phyloP scores from a whole-genome alignment of 2,113 vertebrate genomes.

The Spizaetus ornatus region DNA sequence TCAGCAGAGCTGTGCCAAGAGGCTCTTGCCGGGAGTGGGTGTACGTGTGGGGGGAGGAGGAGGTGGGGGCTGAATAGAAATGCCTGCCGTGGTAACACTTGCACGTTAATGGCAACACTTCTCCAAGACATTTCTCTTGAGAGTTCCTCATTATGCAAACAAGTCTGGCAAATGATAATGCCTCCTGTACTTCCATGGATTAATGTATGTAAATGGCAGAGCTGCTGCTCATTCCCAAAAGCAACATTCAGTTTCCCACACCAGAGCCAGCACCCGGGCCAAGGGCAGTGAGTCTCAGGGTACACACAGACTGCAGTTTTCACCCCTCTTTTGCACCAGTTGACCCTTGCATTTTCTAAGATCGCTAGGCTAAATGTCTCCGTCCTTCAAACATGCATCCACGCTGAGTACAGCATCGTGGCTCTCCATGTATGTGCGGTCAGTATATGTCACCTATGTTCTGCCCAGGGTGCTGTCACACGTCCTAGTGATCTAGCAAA shows the following conservation, averaged over 20 bases:
- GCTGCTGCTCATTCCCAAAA: not conserved
- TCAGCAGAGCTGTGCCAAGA: not conserved
- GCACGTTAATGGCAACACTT: not conserved
- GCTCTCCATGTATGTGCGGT: not conserved
- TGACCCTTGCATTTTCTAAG: not conserved
- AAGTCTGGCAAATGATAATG: conserved; percentile 52
- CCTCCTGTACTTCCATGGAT: conserved; percentile 38
- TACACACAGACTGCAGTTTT: not conserved
- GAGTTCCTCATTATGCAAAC: conserved; percentile 59
- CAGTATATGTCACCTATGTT: not conserved
- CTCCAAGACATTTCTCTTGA: conserved; percentile 38
- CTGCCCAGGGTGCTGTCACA: not conserved
- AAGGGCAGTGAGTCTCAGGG: not conserved
- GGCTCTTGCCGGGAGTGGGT: not conserved
- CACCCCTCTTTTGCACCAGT: not conserved
- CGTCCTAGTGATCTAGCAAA: not conserved
- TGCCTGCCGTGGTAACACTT: not conserved
- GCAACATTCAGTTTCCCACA: not conserved
- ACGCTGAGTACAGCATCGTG: accelerated
- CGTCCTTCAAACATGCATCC: not conserved
- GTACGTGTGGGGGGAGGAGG: not conserved
- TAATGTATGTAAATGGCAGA: conserved; percentile 49
- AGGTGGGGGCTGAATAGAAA: not conserved
- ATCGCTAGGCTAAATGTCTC: not conserved
- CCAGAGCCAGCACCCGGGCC: not conserved